Percentiles rank a stretch among this genome's conserved stretches.
phyloP scores from a whole-genome alignment of 2,113 vertebrate genomes.

The Perca schrenkii region DNA sequence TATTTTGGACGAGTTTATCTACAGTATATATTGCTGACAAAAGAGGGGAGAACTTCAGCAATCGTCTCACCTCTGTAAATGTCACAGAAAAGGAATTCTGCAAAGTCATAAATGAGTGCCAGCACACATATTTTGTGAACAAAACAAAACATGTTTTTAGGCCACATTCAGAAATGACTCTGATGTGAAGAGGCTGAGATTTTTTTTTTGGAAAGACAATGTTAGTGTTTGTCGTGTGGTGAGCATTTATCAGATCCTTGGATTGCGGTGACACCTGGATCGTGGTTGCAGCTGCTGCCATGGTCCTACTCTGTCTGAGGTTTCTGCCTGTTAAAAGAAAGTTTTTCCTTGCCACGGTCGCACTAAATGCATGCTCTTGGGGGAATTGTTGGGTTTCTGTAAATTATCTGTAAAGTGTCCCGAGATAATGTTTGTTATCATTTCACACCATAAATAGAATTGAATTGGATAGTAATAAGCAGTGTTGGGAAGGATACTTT shows the following conservation, averaged over 20 bases:
- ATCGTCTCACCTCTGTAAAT: constrained; percentile 19
- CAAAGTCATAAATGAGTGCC: background rate
- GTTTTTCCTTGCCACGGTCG: too few relatives aligned
- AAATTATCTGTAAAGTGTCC: too few relatives aligned
- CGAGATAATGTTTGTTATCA: too few relatives aligned
- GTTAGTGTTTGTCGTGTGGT: background rate
- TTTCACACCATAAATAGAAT: too few relatives aligned
- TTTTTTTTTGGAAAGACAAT: background rate
- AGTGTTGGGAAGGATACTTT: too few relatives aligned
- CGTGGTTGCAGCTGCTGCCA: too few relatives aligned
- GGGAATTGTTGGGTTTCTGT: too few relatives aligned
- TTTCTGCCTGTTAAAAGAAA: too few relatives aligned
- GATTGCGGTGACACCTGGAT: too few relatives aligned
- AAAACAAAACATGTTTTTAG: background rate
- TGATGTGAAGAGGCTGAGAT: constrained; percentile 1
- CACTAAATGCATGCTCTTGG: too few relatives aligned
- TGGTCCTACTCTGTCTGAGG: too few relatives aligned
- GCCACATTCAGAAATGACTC: constrained; percentile 3
- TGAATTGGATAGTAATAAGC: background rate
- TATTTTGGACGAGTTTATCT: background rate
- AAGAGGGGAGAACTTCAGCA: background rate
- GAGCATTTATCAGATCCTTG: background rate
- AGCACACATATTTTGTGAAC: background rate
- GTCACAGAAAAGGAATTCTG: constrained; percentile 23
- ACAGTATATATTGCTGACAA: background rate